Conservation (phyloP, 1,140 invertebrate genomes). For the Neotoxoptera formosana region DNA sequence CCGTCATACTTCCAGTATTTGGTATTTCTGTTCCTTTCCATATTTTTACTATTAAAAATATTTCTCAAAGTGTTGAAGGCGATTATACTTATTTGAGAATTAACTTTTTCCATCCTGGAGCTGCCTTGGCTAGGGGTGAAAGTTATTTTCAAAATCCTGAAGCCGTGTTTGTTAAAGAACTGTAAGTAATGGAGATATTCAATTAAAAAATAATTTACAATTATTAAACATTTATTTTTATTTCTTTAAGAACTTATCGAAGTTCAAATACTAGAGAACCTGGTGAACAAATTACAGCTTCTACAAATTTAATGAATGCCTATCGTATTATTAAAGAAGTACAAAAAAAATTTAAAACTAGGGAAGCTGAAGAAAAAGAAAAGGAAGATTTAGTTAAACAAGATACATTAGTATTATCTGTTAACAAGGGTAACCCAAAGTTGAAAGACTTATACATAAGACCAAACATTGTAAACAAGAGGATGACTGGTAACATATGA, state of each 20-base stretch:
- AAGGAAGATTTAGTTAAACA: conserved; percentile 99
- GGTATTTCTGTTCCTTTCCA: conserved; percentile 97
- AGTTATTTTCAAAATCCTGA: conserved; percentile 91
- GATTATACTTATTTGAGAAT: conserved; percentile 99
- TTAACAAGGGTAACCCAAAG: conserved; percentile 98
- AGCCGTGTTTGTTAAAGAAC: conserved; percentile 97
- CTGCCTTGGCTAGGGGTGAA: conserved; percentile 92
- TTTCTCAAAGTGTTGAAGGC: conserved; percentile 97
- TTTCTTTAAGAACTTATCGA: conserved; percentile 84
- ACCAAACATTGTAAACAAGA: conserved; percentile 97
- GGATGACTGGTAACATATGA: conserved; percentile 83
- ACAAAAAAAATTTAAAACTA: conserved; percentile 97
- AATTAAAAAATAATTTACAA: conserved; percentile 52
- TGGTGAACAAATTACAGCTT: conserved; percentile 93
- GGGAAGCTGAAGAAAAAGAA: conserved; percentile 98
- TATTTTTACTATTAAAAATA: conserved; percentile 99
- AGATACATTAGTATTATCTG: conserved; percentile 93
- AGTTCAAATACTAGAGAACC: conserved; percentile 98
- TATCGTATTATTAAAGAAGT: conserved; percentile 99
- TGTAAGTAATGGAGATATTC: conserved; percentile 71
- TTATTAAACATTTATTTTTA: conserved; percentile 27
- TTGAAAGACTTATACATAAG: conserved; percentile 98
- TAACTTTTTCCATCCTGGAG: conserved; percentile 98
- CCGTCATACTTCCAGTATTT: conserved; percentile 95
- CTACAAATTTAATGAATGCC: conserved; percentile 94